Percentiles rank a stretch among this genome's conserved stretches.
Evolutionary conservation across 2,888 invertebrate genomes (phyloP).

Genomic region (Tipula confusa): DNA sequence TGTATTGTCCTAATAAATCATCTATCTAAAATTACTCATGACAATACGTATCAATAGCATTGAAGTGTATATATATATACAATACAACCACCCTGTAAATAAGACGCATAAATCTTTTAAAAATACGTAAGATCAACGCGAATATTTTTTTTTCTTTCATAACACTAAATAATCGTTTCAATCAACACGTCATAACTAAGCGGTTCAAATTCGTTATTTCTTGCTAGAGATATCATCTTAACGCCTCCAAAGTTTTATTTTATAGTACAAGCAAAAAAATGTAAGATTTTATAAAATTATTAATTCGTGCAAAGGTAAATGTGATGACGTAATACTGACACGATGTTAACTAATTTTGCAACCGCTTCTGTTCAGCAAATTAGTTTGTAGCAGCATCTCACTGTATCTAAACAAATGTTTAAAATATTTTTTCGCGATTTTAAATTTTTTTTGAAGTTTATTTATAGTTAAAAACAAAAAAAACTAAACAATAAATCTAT

Average conservation of each 20-base stretch:
- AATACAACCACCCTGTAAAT: background rate
- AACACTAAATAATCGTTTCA: slow-evolving; percentile 12
- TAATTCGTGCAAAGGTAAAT: background rate
- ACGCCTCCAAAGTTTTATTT: slow-evolving; percentile 6
- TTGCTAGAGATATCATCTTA: background rate
- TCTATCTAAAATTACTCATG: background rate
- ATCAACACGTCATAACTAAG: slow-evolving; percentile 3
- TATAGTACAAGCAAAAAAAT: background rate
- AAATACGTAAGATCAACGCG: background rate
- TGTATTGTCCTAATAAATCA: background rate
- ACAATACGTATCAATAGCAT: background rate
- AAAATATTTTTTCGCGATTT: background rate
- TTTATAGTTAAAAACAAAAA: too few relatives aligned
- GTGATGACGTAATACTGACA: background rate
- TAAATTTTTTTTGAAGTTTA: background rate
- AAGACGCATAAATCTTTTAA: background rate
- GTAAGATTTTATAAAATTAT: background rate
- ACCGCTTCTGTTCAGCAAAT: background rate
- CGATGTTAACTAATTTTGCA: background rate
- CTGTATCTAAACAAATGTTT: background rate
- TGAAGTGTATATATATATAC: background rate
- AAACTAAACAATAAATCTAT: background rate
- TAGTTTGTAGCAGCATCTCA: background rate
- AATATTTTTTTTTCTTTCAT: background rate
- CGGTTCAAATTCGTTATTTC: background rate